Base-by-base conservation (phyloP, 2,113 vertebrate genomes). In the Psophia crepitans region DNA sequence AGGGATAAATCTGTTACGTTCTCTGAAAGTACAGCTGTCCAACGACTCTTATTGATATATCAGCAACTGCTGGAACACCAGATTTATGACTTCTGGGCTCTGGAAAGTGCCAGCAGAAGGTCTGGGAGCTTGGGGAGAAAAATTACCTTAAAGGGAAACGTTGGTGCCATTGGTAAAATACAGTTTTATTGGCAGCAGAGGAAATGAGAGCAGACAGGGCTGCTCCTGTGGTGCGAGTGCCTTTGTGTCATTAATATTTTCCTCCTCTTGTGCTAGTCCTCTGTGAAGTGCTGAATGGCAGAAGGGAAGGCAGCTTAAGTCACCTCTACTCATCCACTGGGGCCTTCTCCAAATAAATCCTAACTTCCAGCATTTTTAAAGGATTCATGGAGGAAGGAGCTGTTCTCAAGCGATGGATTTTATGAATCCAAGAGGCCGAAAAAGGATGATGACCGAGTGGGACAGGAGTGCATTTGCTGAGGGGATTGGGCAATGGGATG, bases 11-110 rank as follows among this genome's bases (percentile, higher is more conserved):
- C 93, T 93, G 87, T 76, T 92, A 64, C 0, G 0, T 94, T 64
- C 66, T 61, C 87, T 79, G 58, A 53, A 89, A 77, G 74, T 87
- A 64, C 91, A 95, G 87, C 91, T 23, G 37, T 84, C 94, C 95
- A 49, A 18, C 10, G 8, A 12, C 81, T 87, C 86, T 33, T 94
- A 95, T 51, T 96, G 97, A 96, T 97, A 85, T 46, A 95, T 94
- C 94, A 93, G 92, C 92, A 94, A 24, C 94, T 92, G 96, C 95
- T 95, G 91, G 89, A 94, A 51, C 32, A 24, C 84, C 96, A 97
- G 93, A 94, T 97, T 96, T 94, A 92, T 5, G 16, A 54, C 23
- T 95, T 87, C 66, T 94, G 93, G 86, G 91, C 87, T 91, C 41
- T 73, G 89, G 65, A 76, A 96, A 74, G 93, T 84, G 91, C 84